Conservation (phyloP, 2,113 vertebrate species). For the Nymphicus hollandicus region DNA sequence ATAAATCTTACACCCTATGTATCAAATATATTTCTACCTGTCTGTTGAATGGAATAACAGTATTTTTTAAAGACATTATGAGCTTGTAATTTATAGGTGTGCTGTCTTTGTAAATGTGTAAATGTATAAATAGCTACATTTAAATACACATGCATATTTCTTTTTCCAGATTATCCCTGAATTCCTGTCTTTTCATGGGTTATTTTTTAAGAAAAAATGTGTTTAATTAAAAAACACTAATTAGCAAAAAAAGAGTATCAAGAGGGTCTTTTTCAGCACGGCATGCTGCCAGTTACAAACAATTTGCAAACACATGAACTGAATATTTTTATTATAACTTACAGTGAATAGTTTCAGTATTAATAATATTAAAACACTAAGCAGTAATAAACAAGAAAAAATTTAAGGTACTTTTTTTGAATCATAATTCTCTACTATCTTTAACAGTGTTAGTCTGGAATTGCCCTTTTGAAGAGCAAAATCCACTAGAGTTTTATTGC, state of each 20-base stretch:
- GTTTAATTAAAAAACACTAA: not conserved
- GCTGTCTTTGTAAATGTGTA: not conserved
- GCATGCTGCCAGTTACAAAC: not conserved
- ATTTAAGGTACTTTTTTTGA: not conserved
- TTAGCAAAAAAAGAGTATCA: not conserved
- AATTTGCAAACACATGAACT: not conserved
- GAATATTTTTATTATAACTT: not conserved
- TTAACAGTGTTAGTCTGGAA: not conserved
- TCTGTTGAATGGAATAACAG: no score
- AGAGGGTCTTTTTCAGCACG: not conserved
- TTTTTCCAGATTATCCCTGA: not conserved
- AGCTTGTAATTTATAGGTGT: not conserved
- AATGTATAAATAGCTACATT: not conserved
- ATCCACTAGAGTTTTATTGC: not conserved
- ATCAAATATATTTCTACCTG: no score
- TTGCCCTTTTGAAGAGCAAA: conserved; percentile 17
- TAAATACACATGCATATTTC: not conserved
- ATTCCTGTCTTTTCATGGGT: not conserved
- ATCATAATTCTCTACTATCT: not conserved
- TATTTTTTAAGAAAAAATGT: not conserved
- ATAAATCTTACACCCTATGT: no score
- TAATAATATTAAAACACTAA: conserved; percentile 37
- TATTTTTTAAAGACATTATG: no score
- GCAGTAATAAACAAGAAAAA: not conserved
- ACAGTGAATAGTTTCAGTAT: not conserved